Conservation (phyloP, 1,140 invertebrate genomes). For the Caenorhabditis briggsae region DNA sequence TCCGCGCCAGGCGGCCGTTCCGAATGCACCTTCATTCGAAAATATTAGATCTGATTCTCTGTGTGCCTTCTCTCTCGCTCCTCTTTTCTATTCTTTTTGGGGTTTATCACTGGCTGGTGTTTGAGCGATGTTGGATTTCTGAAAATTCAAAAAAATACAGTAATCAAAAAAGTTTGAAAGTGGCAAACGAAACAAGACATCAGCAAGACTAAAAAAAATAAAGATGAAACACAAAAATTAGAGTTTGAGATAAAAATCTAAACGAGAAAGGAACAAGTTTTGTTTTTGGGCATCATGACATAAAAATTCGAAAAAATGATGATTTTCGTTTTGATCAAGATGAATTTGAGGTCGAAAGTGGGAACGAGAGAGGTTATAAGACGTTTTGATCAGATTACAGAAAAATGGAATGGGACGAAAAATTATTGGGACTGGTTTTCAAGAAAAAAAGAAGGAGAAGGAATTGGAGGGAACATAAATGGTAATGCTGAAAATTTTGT, state of each 20-base stretch:
- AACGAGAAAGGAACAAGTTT: background rate
- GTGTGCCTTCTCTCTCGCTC: background rate
- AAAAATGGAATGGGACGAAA: background rate
- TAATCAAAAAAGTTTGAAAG: background rate
- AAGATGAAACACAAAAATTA: background rate
- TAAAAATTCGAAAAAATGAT: background rate
- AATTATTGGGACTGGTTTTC: background rate
- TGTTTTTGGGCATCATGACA: background rate
- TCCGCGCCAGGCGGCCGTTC: slow-evolving; percentile 40
- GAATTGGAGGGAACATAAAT: background rate
- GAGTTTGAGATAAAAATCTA: background rate
- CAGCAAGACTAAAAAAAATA: background rate
- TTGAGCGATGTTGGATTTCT: slow-evolving; percentile 29
- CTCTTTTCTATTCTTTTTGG: background rate
- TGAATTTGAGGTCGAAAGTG: slow-evolving; percentile 30
- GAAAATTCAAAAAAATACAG: background rate
- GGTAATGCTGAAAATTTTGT: slow-evolving; percentile 1
- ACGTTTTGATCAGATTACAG: slow-evolving; percentile 42
- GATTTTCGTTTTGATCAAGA: background rate
- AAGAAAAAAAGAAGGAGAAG: background rate
- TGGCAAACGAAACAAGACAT: background rate
- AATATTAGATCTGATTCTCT: background rate
- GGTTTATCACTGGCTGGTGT: background rate
- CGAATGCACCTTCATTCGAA: slow-evolving; percentile 47
- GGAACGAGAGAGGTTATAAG: background rate